phyloP scores from a whole-genome alignment of 2,113 vertebrate species.

The Xenopus borealis region DNA sequence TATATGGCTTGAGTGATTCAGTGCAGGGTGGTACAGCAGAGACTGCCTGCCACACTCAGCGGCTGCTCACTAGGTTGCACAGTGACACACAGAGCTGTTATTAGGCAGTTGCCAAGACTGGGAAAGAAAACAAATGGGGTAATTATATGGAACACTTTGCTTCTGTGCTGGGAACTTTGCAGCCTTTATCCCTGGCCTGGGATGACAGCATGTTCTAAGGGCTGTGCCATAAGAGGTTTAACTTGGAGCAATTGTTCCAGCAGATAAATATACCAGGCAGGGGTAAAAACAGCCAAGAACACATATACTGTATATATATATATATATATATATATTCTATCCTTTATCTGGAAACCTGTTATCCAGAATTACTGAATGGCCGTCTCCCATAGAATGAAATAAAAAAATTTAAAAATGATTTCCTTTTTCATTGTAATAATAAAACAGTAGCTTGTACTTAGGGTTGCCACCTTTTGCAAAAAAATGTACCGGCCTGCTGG shows the following conservation, averaged over 20 bases:
- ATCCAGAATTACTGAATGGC: too few species aligned
- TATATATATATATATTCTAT: too few species aligned
- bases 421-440: too few species aligned
- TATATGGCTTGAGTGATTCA: too few species aligned
- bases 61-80: neutral
- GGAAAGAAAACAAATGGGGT: neutral
- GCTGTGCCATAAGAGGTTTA: neutral
- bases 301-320: neutral
- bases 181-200: neutral
- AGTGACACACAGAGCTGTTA: neutral
- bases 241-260: neutral
- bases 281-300: neutral
- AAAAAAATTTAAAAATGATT: too few species aligned
- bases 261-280: neutral
- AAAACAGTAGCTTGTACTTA: too few species aligned
- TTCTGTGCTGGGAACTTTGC: neutral
- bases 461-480: too few species aligned
- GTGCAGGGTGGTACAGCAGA: neutral
- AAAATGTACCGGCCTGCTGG: too few species aligned
- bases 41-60: neutral
- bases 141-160: neutral
- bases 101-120: neutral
- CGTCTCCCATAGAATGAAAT: too few species aligned
- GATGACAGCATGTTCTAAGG: neutral
- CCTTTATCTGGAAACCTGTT: too few species aligned